Conservation (phyloP, 2,113 vertebrate genomes). For the Centropus unirufus region DNA sequence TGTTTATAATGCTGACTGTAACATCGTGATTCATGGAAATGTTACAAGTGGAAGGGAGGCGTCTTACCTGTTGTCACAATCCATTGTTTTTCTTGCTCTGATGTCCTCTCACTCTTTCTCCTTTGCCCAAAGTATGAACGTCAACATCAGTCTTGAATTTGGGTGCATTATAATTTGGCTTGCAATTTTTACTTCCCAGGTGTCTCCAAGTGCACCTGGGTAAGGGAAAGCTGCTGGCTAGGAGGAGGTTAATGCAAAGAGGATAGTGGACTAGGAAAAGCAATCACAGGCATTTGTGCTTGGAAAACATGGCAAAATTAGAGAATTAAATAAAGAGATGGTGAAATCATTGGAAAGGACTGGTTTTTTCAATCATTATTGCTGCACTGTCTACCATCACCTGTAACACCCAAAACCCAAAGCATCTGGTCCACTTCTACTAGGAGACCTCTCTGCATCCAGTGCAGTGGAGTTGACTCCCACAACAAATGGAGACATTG, state of each 20-base stretch:
- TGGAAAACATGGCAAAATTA: constrained; percentile 23
- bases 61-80: neutral
- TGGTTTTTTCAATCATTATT: neutral
- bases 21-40: neutral
- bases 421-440: neutral
- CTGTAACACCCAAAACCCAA: neutral
- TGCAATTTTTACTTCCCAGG: neutral
- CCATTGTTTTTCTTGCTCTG: neutral
- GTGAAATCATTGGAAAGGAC: constrained; percentile 31
- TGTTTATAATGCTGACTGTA: neutral
- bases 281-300: neutral
- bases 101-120: neutral
- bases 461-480: neutral
- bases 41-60: neutral
- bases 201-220: neutral
- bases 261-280: neutral
- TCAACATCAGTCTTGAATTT: neutral
- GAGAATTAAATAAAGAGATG: constrained; percentile 15
- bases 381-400: neutral
- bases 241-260: neutral
- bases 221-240: neutral
- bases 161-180: neutral
- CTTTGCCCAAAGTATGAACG: neutral
- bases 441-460: neutral
- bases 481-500: neutral